These are phyloP conservation scores for Poicephalus gulielmi DNA, from an alignment of 2,113 vertebrate genomes.

Conservation along the genomic window DNA sequence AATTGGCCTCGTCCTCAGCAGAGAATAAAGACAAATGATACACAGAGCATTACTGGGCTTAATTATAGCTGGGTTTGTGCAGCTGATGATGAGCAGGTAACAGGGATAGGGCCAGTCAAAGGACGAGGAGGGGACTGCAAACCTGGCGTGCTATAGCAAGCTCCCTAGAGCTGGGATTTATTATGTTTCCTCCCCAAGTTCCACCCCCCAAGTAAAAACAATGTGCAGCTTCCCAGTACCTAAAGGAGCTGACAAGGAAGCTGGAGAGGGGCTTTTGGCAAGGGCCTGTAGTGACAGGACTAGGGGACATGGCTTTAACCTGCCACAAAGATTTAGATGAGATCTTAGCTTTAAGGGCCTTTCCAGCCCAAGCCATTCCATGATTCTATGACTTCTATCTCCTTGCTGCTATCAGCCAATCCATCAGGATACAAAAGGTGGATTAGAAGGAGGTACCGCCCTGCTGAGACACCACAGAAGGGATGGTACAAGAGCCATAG, in stretches of 20 bases:
- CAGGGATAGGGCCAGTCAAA: fast-evolving
- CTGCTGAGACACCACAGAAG: fast-evolving
- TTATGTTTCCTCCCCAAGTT: fast-evolving
- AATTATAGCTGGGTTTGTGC: neutral
- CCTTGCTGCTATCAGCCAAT: neutral
- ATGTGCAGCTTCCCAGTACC: neutral
- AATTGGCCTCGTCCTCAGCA: constrained; percentile 2
- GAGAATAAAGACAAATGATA: constrained; percentile 13
- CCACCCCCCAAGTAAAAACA: no score
- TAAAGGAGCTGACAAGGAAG: neutral
- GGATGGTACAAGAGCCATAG: neutral
- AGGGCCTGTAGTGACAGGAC: neutral
- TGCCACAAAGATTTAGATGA: neutral
- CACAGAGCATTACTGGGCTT: neutral
- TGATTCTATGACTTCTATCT: neutral
- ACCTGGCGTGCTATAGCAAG: neutral
- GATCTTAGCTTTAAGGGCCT: neutral
- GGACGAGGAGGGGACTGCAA: neutral
- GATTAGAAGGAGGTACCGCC: neutral
- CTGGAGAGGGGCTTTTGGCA: neutral
- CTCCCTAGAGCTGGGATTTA: neutral
- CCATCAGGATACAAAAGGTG: no score
- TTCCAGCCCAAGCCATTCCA: neutral
- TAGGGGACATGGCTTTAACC: neutral
- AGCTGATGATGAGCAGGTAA: neutral